Base-by-base conservation (phyloP, 35 echinoderm and acorn worm species). In the Chiridota heheva region DNA sequence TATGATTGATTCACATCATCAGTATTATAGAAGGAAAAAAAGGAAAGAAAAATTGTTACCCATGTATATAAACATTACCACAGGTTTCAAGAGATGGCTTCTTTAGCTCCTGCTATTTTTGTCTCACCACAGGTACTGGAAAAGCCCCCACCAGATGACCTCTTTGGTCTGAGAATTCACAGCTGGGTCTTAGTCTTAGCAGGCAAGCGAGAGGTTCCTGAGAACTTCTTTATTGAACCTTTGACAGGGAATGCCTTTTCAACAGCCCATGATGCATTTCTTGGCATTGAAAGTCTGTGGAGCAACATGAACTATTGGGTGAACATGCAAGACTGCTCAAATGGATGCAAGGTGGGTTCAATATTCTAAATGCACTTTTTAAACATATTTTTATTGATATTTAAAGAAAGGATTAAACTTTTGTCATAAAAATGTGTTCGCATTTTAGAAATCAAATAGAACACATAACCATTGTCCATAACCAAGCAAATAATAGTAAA, bases 161-260 rank as follows among this genome's bases (percentile, higher is more conserved):
- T 98, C 27, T 91, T 70, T 71, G 95, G 95, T 38, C 89, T 98
- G 10, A 80, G 95, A 24, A 71, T 98, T 27, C 95, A 98, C 81
- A 81, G 95, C 64, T 98, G 95, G 95, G 95, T 98, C 13, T 69
- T 98, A 60, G 89, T 98, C 3, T 73, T 98, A 44, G 61, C 89
- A 35, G 95, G 95, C 1, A 98, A 98, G 72, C 80, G 89, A 20
- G 95, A 98, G 63, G 95, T 98, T 2, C 95, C 94, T 40, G 95
- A 98, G 59, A 98, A 98, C 66, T 98, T 98, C 73, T 98, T 98
- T 74, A 88, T 98, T 49, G 95, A 98, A 41, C 95, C 95, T 10
- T 69, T 98, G 73, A 98, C 95, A 2, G 95, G 95, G 22, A 98
- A 98, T 65, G 63, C 80, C 2, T 91, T 76, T 81, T 51, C 80